phyloP scores from a whole-genome alignment of 1,140 invertebrate genomes.

The Heliconius congener region DNA sequence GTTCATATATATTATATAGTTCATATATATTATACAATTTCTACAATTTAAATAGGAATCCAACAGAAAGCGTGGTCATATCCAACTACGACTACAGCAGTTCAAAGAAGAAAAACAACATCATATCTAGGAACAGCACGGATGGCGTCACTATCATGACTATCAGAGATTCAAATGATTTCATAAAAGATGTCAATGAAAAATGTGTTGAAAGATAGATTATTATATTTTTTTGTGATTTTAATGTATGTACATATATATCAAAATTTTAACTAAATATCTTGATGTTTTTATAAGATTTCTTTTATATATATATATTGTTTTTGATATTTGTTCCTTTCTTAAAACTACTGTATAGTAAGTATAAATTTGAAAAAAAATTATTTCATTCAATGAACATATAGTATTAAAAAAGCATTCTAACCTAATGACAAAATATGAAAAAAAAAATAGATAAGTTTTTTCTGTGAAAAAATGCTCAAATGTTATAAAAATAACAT shows the following conservation, averaged over 20 bases:
- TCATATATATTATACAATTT: not conserved
- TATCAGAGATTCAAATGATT: conserved; percentile 66
- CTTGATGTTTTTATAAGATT: no score
- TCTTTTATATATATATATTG: no score
- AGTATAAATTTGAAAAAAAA: no score
- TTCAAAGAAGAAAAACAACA: conserved; percentile 73
- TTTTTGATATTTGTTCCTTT: no score
- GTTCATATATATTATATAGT: not conserved
- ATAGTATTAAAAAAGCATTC: no score
- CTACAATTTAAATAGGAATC: conserved; percentile 59
- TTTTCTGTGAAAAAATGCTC: no score
- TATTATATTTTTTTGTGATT: not conserved
- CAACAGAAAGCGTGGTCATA: conserved; percentile 77
- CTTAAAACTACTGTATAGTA: no score
- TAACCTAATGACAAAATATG: no score
- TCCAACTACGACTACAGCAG: conserved; percentile 77
- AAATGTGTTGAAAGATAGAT: conserved; percentile 68
- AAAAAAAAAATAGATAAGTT: no score
- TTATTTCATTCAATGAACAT: no score
- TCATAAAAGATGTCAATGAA: conserved; percentile 59
- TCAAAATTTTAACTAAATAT: no score
- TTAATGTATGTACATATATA: not conserved
- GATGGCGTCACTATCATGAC: conserved; percentile 75
- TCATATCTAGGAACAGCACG: conserved; percentile 65
- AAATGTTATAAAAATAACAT: no score